Percentiles rank a stretch among this genome's conserved stretches.
Evolutionary conservation across 1,140 invertebrate genomes (phyloP).

Genomic region (Drosophila ogumai): DNA sequence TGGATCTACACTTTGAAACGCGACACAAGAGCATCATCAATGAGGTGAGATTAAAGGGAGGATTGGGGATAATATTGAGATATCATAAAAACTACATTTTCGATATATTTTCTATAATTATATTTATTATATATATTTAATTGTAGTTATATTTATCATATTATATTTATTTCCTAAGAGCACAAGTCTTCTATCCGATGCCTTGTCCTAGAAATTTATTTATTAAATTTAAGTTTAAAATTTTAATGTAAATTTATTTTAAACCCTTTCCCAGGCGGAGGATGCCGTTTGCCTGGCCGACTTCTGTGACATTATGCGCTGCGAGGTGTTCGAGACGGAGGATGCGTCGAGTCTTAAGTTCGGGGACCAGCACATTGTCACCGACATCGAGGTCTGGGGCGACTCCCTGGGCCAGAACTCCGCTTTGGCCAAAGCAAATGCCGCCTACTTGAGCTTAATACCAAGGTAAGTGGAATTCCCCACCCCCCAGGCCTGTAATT

Average conservation of each 20-base stretch:
- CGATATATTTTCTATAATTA: no score
- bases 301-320: conserved; percentile 97
- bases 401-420: conserved; percentile 88
- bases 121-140: no score
- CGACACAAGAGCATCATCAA: conserved; percentile 94
- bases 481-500: neutral
- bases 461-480: conserved; percentile 52
- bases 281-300: conserved; percentile 96
- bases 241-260: neutral
- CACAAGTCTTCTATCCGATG: no score
- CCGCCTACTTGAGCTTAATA: conserved; percentile 84
- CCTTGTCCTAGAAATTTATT: neutral
- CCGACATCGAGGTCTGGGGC: conserved; percentile 91
- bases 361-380: conserved; percentile 87
- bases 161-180: no score
- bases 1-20: conserved; percentile 96
- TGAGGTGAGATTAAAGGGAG: conserved; percentile 87
- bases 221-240: neutral
- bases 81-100: no score
- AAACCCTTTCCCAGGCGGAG: conserved; percentile 88
- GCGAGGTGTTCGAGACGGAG: conserved; percentile 92
- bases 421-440: conserved; percentile 87
- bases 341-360: conserved; percentile 86
- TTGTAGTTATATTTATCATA: no score
- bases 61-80: neutral